A percentile compares a stretch with the other conserved stretches of the same genome.
Evolutionary conservation across 2,113 vertebrate species (phyloP).

Genomic region (Hippoglossus stenolepis): DNA sequence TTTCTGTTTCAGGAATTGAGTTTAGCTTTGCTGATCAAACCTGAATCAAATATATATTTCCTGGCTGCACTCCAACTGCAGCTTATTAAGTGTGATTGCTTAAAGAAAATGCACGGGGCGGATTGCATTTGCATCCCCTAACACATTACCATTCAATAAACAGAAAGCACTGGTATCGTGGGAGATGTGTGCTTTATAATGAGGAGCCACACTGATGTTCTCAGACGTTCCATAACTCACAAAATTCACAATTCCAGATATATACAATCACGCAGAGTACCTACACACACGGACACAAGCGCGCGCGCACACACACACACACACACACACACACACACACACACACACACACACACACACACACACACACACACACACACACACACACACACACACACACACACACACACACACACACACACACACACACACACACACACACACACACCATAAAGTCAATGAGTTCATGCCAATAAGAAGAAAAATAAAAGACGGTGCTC

Average conservation of each 20-base stretch:
- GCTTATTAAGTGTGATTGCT: constrained; percentile 69
- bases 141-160: constrained; percentile 78
- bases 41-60: constrained; percentile 51
- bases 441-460: constrained; percentile 46
- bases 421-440: constrained; percentile 18
- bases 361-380: constrained; percentile 14
- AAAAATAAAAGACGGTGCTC: constrained; percentile 39
- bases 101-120: constrained; percentile 53
- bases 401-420: constrained; percentile 10
- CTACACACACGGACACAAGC: not conserved
- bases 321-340: constrained; percentile 14
- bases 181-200: constrained; percentile 75
- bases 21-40: constrained; percentile 38
- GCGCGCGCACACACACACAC: constrained; percentile 11
- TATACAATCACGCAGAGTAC: constrained; percentile 49
- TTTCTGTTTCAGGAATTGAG: constrained; percentile 26
- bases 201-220: constrained; percentile 61
- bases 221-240: constrained; percentile 54
- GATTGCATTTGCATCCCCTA: constrained; percentile 68
- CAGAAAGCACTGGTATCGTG: constrained; percentile 66
- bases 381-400: constrained; percentile 15
- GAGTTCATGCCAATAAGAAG: constrained; percentile 49
- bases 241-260: constrained; percentile 59
- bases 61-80: constrained; percentile 27
- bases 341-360: constrained; percentile 15